These are phyloP conservation scores for Ophion ellenae DNA, from an alignment of 2,888 invertebrate species.

Conservation along the genomic window DNA sequence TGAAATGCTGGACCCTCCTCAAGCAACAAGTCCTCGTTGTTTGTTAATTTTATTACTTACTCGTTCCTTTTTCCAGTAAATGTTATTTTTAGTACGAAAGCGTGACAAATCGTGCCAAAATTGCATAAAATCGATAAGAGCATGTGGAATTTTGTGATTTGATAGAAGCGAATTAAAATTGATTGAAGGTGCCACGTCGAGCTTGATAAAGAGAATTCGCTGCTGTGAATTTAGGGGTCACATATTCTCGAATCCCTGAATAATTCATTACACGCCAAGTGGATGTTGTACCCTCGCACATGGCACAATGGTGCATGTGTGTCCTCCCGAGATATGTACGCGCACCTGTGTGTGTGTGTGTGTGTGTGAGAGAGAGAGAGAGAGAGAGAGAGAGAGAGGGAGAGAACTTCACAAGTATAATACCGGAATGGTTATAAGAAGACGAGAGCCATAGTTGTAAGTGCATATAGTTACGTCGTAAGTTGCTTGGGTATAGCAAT, in stretches of 20 bases:
- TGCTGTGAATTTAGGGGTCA: constrained; percentile 13
- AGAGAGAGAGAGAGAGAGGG: too few species aligned
- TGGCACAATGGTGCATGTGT: not conserved
- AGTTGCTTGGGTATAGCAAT: not conserved
- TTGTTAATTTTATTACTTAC: too few species aligned
- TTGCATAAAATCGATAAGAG: not conserved
- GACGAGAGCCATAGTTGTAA: constrained; percentile 30
- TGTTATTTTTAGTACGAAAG: too few species aligned
- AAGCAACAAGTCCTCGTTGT: too few species aligned
- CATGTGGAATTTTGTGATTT: not conserved
- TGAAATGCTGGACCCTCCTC: too few species aligned
- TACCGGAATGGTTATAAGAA: constrained; percentile 57
- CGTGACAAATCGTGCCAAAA: not conserved
- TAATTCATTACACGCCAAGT: constrained; percentile 60
- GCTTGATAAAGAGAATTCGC: constrained; percentile 33
- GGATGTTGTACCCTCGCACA: constrained; percentile 49
- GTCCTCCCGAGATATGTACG: not conserved
- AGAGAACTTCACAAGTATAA: constrained; percentile 32
- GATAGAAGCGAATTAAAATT: constrained; percentile 40
- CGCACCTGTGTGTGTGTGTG: not conserved
- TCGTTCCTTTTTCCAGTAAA: too few species aligned
- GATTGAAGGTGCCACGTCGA: constrained; percentile 21
- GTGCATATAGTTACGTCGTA: constrained; percentile 34
- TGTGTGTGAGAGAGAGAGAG: not conserved
- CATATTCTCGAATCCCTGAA: constrained; percentile 51